A percentile compares a stretch with the other conserved stretches of the same genome.
phyloP scores from a whole-genome alignment of 1,140 invertebrate genomes.

The Parasteatoda tepidariorum region DNA sequence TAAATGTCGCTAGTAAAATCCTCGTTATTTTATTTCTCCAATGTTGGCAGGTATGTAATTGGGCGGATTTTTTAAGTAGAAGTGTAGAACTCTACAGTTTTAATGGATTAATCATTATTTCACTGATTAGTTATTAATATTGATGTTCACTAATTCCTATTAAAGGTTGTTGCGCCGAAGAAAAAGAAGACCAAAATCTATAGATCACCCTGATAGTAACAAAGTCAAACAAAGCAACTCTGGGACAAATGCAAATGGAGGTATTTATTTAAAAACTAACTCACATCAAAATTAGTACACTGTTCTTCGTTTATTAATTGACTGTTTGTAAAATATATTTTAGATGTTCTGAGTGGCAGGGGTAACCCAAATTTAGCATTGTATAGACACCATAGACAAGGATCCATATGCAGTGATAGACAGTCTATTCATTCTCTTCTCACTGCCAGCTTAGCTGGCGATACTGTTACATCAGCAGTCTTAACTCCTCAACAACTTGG shows the following conservation, averaged over 20 bases:
- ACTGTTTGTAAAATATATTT: too few relatives aligned
- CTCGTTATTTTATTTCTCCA: too few relatives aligned
- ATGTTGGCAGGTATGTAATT: too few relatives aligned
- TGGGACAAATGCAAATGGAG: slow-evolving; percentile 17
- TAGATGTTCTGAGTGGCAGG: not conserved
- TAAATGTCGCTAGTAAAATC: too few relatives aligned
- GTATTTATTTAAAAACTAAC: too few relatives aligned
- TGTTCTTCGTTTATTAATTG: too few relatives aligned
- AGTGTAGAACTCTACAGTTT: too few relatives aligned
- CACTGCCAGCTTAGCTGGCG: slow-evolving; percentile 64
- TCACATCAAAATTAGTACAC: too few relatives aligned
- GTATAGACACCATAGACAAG: slow-evolving; percentile 60
- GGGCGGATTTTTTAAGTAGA: too few relatives aligned
- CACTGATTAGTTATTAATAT: too few relatives aligned
- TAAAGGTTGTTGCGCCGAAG: slow-evolving; percentile 36
- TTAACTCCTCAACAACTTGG: slow-evolving; percentile 67
- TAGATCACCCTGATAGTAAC: not conserved
- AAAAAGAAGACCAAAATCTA: slow-evolving; percentile 25
- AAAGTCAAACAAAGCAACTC: not conserved
- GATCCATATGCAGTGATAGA: slow-evolving; percentile 65
- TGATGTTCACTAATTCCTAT: too few relatives aligned
- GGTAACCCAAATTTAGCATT: slow-evolving; percentile 55
- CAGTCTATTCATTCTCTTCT: slow-evolving; percentile 63
- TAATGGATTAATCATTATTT: too few relatives aligned
- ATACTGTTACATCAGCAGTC: slow-evolving; percentile 35